A percentile compares a stretch with the other conserved stretches of the same genome.
Evolutionary conservation across 2,113 vertebrate genomes (phyloP).

Genomic region (Cnemophilus loriae): DNA sequence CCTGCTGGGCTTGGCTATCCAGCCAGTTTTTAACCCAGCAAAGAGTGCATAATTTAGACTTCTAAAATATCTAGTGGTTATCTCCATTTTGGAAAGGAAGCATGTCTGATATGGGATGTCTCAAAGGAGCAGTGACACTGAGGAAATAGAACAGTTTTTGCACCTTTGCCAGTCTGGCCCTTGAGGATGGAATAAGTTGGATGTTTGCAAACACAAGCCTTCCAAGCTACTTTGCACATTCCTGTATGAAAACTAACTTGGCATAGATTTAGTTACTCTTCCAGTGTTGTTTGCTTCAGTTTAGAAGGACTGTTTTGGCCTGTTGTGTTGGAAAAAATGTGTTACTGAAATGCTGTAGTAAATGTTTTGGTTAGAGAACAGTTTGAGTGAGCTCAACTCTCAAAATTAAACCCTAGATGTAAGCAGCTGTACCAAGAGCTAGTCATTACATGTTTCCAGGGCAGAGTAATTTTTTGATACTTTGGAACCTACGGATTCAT

Average conservation of each 20-base stretch:
- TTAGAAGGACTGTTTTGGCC: neutral
- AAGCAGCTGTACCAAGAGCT: neutral
- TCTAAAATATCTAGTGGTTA: neutral
- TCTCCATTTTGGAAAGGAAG: neutral
- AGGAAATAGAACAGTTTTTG: neutral
- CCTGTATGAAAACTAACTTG: neutral
- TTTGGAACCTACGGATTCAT: neutral
- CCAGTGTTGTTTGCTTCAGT: neutral
- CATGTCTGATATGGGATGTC: neutral
- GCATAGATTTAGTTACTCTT: neutral
- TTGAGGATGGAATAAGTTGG: neutral
- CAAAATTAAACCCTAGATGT: neutral
- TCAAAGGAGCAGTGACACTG: neutral
- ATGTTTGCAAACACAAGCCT: neutral
- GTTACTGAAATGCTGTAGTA: neutral
- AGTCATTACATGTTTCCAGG: neutral
- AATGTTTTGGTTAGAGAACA: neutral
- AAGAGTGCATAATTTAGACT: neutral
- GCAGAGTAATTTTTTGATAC: neutral
- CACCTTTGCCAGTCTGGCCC: neutral
- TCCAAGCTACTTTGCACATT: neutral
- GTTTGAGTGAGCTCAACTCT: neutral
- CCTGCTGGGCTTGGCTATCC: neutral
- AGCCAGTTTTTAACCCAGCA: neutral
- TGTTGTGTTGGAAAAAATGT: neutral